Percentiles rank a stretch among this genome's conserved stretches.
Evolutionary conservation across 2,888 invertebrate genomes (phyloP).

Genomic region (Mellilla xanthometata): DNA sequence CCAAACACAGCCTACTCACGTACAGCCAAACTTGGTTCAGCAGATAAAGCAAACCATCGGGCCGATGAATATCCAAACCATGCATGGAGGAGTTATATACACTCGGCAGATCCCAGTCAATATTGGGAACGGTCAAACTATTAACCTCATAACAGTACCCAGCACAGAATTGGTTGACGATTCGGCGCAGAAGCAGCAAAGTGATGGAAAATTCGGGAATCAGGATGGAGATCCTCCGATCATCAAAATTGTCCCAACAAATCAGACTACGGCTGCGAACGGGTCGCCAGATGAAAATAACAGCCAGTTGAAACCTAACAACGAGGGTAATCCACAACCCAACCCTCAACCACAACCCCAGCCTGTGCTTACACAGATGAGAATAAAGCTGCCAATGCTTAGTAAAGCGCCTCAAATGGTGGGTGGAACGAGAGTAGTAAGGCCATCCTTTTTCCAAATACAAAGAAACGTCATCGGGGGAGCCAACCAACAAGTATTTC

Average conservation of each 20-base stretch:
- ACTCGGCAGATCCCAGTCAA: constrained; percentile 88
- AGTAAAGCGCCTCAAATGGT: constrained; percentile 81
- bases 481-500: constrained; percentile 77
- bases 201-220: constrained; percentile 46
- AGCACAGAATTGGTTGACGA: constrained; percentile 73
- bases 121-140: constrained; percentile 79
- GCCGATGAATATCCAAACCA: constrained; percentile 82
- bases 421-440: constrained; percentile 80
- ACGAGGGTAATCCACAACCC: constrained; percentile 44
- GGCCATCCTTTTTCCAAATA: constrained; percentile 82
- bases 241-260: constrained; percentile 67
- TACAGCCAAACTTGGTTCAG: constrained; percentile 63
- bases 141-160: constrained; percentile 81
- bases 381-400: constrained; percentile 77
- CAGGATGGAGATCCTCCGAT: constrained; percentile 70
- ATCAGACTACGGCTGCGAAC: constrained; percentile 52
- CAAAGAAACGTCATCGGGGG: constrained; percentile 84
- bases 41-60: constrained; percentile 78
- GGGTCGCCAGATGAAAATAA: constrained; percentile 53
- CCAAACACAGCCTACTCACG: constrained; percentile 53
- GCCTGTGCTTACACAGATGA: constrained; percentile 78
- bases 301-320: constrained; percentile 44
- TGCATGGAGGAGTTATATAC: constrained; percentile 87
- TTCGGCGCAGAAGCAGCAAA: constrained; percentile 60
- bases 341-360: constrained; percentile 59